Evolutionary conservation across 1,140 invertebrate genomes (phyloP).

Genomic region (Orius laevigatus): DNA sequence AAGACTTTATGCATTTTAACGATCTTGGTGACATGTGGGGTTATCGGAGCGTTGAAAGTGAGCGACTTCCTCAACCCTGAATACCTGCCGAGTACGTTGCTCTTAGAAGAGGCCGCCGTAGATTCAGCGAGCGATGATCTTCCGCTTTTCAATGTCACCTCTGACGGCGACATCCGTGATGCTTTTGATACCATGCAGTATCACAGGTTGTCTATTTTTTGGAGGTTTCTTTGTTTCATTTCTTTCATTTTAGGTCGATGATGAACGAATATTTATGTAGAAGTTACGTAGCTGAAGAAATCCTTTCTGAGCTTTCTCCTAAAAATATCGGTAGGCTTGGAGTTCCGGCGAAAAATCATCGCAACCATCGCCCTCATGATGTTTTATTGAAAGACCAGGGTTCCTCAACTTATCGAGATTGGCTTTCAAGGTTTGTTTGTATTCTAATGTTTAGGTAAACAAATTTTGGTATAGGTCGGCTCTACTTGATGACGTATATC

Average conservation of each 20-base stretch:
- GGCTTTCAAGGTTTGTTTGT: slow-evolving; percentile 40
- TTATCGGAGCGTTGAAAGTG: not conserved
- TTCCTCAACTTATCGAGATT: slow-evolving; percentile 46
- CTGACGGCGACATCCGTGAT: slow-evolving; percentile 10
- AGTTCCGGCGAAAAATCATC: slow-evolving; percentile 20
- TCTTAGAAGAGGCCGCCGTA: slow-evolving; percentile 11
- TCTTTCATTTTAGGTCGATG: slow-evolving; percentile 32
- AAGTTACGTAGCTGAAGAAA: slow-evolving; percentile 49
- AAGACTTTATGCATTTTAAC: no score
- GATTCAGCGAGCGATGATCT: not conserved
- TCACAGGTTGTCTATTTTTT: slow-evolving; percentile 12
- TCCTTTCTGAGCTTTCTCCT: slow-evolving; percentile 37
- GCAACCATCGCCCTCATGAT: slow-evolving; percentile 28
- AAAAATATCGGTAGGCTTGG: slow-evolving; percentile 18
- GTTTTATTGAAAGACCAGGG: slow-evolving; percentile 41
- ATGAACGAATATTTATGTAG: slow-evolving; percentile 58
- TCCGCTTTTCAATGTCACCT: not conserved
- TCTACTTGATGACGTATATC: slow-evolving; percentile 41
- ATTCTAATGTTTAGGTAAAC: slow-evolving; percentile 1
- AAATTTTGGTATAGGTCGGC: slow-evolving; percentile 30
- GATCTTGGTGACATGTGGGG: not conserved
- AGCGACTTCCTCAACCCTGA: slow-evolving; percentile 13
- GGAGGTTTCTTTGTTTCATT: not conserved
- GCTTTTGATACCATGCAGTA: slow-evolving; percentile 16
- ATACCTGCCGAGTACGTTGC: slow-evolving; percentile 12